phyloP scores from a whole-genome alignment of 2,797 vertebrate species.

The Cossypha niveicapilla region DNA sequence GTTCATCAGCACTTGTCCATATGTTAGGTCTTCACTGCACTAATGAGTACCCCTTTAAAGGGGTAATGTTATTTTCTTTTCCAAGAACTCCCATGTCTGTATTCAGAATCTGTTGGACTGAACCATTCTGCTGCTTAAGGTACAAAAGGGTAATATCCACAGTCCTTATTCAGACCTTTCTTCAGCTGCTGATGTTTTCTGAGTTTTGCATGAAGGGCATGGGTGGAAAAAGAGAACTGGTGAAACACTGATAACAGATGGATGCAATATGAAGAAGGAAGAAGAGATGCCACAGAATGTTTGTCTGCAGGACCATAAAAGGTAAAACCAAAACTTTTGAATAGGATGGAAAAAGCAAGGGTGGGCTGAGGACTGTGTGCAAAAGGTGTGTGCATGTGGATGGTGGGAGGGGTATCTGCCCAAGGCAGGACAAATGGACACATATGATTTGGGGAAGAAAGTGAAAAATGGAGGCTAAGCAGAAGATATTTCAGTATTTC shows the following conservation, averaged over 20 bases:
- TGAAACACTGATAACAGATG: not conserved
- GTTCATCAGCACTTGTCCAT: constrained; percentile 5
- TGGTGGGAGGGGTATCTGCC: not conserved
- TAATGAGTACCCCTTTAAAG: constrained; percentile 8
- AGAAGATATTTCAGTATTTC: not conserved
- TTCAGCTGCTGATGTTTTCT: not conserved
- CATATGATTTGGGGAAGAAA: not conserved
- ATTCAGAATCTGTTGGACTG: not conserved
- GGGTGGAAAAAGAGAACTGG: not conserved
- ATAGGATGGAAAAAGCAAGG: not conserved
- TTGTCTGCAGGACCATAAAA: not conserved
- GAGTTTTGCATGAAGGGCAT: not conserved
- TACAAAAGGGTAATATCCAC: not conserved
- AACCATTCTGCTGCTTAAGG: not conserved
- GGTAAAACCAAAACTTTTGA: not conserved
- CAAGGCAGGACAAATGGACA: not conserved
- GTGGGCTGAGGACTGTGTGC: not conserved
- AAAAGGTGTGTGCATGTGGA: not conserved
- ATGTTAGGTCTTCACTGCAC: not conserved
- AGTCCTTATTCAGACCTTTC: not conserved
- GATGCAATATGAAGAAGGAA: not conserved
- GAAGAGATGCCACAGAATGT: not conserved
- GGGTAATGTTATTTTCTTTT: not conserved
- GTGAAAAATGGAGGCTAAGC: not conserved
- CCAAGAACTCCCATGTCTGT: not conserved